Conservation (phyloP, 2,888 invertebrate species). For the Troides aeacus region DNA sequence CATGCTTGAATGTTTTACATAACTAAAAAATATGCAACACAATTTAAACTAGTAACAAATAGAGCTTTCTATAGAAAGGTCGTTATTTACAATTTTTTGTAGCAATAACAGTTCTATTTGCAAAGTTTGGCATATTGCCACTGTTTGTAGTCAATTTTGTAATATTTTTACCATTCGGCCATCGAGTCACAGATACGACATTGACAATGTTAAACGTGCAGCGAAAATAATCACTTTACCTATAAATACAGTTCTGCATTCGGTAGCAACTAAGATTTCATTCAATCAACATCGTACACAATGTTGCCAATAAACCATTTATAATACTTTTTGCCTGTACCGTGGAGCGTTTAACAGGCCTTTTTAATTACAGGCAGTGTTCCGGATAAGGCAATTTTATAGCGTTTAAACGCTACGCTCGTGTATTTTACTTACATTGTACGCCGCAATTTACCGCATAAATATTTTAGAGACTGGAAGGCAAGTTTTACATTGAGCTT, state of each 20-base stretch:
- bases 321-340: slow-evolving; percentile 13
- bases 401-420: background rate
- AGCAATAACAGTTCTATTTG: slow-evolving; percentile 11
- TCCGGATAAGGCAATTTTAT: slow-evolving; percentile 10
- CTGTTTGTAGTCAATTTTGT: slow-evolving; percentile 20
- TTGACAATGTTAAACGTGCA: slow-evolving; percentile 19
- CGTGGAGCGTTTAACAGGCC: slow-evolving; percentile 2
- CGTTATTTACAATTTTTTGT: too few species aligned
- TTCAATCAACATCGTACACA: slow-evolving; percentile 6
- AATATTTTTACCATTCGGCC: slow-evolving; percentile 14
- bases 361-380: slow-evolving; percentile 20
- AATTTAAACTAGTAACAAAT: too few species aligned
- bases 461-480: background rate
- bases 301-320: slow-evolving; percentile 12
- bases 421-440: slow-evolving; percentile 14
- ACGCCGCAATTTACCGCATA: background rate
- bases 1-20: too few species aligned
- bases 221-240: slow-evolving; percentile 22
- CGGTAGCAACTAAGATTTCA: slow-evolving; percentile 6
- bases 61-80: too few species aligned
- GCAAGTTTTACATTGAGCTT: background rate
- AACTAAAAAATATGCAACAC: too few species aligned
- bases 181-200: slow-evolving; percentile 15
- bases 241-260: slow-evolving; percentile 10
- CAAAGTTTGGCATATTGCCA: slow-evolving; percentile 19